Evolutionary conservation across 2,113 vertebrate genomes (phyloP), one percentile per base, ranked within the genome.

Genomic region (Potamarius usumacintae): DNA sequence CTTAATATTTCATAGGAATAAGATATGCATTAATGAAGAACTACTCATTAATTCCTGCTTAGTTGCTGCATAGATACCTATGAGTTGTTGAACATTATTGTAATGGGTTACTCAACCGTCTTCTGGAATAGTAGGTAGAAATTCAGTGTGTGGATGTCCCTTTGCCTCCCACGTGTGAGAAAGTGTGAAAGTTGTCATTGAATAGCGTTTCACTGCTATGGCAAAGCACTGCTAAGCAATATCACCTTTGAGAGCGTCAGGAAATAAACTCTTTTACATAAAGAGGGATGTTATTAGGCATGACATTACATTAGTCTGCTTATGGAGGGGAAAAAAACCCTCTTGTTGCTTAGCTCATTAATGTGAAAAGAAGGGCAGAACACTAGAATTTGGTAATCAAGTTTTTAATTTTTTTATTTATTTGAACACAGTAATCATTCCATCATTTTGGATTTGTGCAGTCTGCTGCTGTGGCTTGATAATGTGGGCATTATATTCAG

Each of bases 201-300:
- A 83, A 88, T 88, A 86, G 81, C 83, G 1, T 87, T 87, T 88
- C 88, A 91, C 65, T 62, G 83, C 90, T 83, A 87, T 87, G 85
- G 76, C 87, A 89, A 81, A 88, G 83, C 88, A 89, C 67, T 82
- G 85, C 90, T 89, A 85, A 91, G 87, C 79, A 77, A 25, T 76
- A 84, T 89, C 86, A 88, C 89, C 83, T 91, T 88, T 79, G 87
- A 91, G 85, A 78, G 88, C 85, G 87, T 91, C 91, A 89, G 90
- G 78, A 90, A 92, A 90, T 91, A 89, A 91, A 90, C 91, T 79
- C 90, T 87, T 87, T 91, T 90, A 91, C 78, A 58, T 60, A 58
- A 90, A 91, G 83, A 74, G 85, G 89, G 89, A 89, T 90, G 88
- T 91, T 91, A 91, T 92, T 89, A 90, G 86, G 84, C 90, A 88